Evolutionary conservation across 2,113 vertebrate genomes (phyloP), one percentile per base, ranked within the genome.

Genomic region (Gymnobelideus leadbeateri): DNA sequence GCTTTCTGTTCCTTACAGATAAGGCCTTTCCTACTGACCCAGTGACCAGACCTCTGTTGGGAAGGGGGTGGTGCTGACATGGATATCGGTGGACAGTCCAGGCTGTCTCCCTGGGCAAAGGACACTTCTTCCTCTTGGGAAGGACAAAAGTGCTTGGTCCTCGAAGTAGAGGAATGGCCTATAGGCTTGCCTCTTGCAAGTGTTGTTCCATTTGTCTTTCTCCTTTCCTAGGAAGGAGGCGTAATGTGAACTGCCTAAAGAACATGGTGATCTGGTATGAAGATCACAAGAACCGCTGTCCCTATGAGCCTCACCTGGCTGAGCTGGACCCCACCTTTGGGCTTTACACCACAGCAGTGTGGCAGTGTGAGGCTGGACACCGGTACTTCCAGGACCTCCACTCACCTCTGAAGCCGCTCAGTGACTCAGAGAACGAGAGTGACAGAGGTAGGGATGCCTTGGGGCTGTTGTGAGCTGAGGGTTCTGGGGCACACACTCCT

Each of bases 181-280:
- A 8, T 26, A 26, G 89, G 23, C 89, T 90, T 28, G 24, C 47
- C 46, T 90, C 46, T 90, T 90, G 24, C 28, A 14, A 47, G 46
- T 47, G 5, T 51, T 51, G 46, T 50, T 90, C 46, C 28, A 19
- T 50, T 90, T 51, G 24, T 11, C 37, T 43, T n/a, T 51, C 47
- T 84, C 23, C 53, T 84, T 51, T 19, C 0, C 0, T 89, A 97
- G 99, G 98, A 94, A 98, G 98, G 95, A 99, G 98, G 53, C 98
- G 98, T 90, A 97, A 98, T 0, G 98, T 99, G 92, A 99, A 99
- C 94, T 99, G 98, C 96, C 98, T 99, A 51, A 98, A 99, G 91
- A 99, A 98, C 2, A 98, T 99, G 84, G 99, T 99, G 77, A 98
- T 98, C 92, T 99, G 99, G 99, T 99, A 99, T 50, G 99, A 99